Evolutionary conservation across 2,113 vertebrate species (phyloP).

Genomic region (Phycodurus eques): DNA sequence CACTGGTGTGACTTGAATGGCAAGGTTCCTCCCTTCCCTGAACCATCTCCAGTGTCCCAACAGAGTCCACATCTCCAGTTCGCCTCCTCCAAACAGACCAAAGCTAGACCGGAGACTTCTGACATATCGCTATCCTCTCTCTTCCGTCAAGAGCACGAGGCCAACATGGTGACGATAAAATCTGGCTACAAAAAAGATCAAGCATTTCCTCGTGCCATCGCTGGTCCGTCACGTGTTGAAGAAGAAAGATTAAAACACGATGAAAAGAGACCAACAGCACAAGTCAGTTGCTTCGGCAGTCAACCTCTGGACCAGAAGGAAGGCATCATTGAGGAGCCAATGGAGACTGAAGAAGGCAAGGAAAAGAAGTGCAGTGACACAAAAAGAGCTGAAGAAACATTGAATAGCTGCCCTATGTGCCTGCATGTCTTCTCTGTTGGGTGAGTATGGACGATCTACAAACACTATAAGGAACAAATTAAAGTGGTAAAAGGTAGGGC

Average conservation of each 20-base stretch:
- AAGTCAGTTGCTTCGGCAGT: slow-evolving; percentile 6
- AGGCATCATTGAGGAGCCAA: neutral
- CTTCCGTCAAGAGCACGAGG: neutral
- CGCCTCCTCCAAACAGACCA: neutral
- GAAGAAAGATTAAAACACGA: neutral
- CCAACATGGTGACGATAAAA: neutral
- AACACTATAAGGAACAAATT: no score
- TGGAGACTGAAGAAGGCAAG: slow-evolving; percentile 1
- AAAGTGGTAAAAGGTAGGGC: no score
- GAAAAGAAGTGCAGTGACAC: slow-evolving; percentile 8
- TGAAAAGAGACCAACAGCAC: neutral
- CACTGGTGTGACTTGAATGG: slow-evolving; percentile 36
- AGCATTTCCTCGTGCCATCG: neutral
- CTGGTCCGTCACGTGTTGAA: neutral
- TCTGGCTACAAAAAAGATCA: neutral
- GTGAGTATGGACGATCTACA: slow-evolving; percentile 66
- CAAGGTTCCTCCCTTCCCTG: slow-evolving; percentile 49
- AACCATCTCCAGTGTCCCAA: slow-evolving; percentile 6
- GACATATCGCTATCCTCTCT: neutral
- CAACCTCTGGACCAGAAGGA: neutral
- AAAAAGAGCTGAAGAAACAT: neutral
- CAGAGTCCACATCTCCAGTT: neutral
- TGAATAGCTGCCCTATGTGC: slow-evolving; percentile 84
- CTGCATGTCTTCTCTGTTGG: slow-evolving; percentile 67
- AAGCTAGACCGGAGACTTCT: neutral